phyloP scores from a whole-genome alignment of 2,113 vertebrate genomes.

The Nanorana parkeri region DNA sequence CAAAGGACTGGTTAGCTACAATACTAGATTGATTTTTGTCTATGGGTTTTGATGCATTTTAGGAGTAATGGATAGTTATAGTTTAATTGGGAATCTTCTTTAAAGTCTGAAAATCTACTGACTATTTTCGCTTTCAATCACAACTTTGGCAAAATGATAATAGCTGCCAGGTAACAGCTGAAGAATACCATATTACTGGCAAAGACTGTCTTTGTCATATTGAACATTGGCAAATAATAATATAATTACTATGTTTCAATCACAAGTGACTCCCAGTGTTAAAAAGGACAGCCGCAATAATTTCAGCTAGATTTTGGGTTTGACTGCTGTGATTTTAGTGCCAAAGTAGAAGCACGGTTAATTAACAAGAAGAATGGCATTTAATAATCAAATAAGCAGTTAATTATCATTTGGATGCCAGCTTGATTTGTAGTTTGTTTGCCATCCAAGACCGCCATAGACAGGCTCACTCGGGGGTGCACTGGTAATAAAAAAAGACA shows the following conservation, averaged over 20 bases:
- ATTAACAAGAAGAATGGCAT: conserved; percentile 14
- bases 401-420: conserved; percentile 7
- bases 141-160: background rate
- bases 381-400: conserved; percentile 22
- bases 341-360: background rate
- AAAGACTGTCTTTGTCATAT: background rate
- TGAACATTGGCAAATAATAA: conserved; percentile 11
- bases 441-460: background rate
- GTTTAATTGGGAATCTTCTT: too few relatives aligned
- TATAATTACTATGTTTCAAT: conserved; percentile 29
- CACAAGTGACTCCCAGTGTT: conserved; percentile 6
- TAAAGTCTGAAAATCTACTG: too few relatives aligned
- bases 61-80: too few relatives aligned
- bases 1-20: too few relatives aligned
- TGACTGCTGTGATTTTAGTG: background rate
- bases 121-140: too few relatives aligned
- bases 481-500: too few relatives aligned
- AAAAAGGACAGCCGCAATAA: conserved; percentile 30
- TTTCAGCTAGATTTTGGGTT: background rate
- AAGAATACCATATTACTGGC: background rate
- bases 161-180: conserved; percentile 15
- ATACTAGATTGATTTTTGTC: too few relatives aligned
- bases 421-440: background rate
- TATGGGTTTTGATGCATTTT: too few relatives aligned
- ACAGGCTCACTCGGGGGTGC: background rate